Base-by-base conservation (phyloP, 2,888 invertebrate species). In the Achlya flavicornis region DNA sequence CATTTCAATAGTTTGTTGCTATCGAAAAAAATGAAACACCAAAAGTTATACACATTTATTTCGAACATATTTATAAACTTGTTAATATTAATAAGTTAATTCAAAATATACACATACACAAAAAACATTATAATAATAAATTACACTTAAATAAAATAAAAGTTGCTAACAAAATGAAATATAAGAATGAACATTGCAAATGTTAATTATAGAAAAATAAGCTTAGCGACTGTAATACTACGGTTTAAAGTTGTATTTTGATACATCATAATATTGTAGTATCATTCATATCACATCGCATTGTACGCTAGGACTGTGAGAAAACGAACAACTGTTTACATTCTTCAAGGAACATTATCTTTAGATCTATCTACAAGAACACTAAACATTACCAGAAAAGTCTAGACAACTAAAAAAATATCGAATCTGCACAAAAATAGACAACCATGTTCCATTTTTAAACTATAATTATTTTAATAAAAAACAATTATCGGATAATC, bases 311-410 rank as follows among this genome's bases (percentile, higher is more conserved):
- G 16, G 67, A 33, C 69, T 75, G 82, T 86, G 86, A 85, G 88
- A 88, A 87, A 79, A 75, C 71, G 67, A 66, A 71, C 88, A 88
- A 81, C 82, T 87, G 88, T 75, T 53, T 19, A 67, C 73, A 76
- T 77, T 76, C 76, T 74, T 77, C 72, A 70, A 72, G 69, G 77
- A 79, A 70, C 70, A 79, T n/a, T 78, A 77, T 79, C 75, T 83
- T 84, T 87, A 86, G 87, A 86, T 85, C 75, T 76, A 74, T 71
- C 75, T 72, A 72, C 70, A 46, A 5, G 46, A 67, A 32, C 32
- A 26, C 35, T 35, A 35, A 7, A 26, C 57, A 57, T 58, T 35
- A 33, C 32, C 58, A 10, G 48, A 8, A 48, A 19, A 10, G 53
- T 41, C 41, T 41, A 53, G 53, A 53, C 53, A 53, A 41, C 41